A percentile compares a stretch with the other conserved stretches of the same genome.
phyloP scores from a whole-genome alignment of 2,113 vertebrate genomes.

The Edolisoma coerulescens region DNA sequence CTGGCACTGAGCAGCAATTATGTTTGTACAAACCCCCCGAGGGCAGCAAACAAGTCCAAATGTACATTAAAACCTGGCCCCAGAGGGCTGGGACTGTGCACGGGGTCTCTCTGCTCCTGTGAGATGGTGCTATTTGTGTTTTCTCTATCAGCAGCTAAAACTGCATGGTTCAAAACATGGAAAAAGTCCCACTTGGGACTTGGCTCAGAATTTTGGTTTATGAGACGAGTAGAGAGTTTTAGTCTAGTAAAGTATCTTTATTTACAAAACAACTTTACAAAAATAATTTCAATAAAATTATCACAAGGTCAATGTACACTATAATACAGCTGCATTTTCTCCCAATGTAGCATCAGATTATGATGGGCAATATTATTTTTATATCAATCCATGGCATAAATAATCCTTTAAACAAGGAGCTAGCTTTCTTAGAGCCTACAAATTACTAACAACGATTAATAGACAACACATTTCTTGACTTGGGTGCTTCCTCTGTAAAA shows the following conservation, averaged over 20 bases:
- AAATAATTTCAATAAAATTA: constrained; percentile 82
- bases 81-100: background rate
- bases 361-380: constrained; percentile 50
- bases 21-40: background rate
- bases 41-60: background rate
- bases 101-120: background rate
- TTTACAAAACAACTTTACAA: constrained; percentile 79
- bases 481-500: background rate
- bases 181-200: background rate
- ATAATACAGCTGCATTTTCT: constrained; percentile 69
- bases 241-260: constrained; percentile 71
- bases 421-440: constrained; percentile 48
- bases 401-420: constrained; percentile 39
- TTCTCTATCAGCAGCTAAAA: background rate
- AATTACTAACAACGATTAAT: constrained; percentile 2
- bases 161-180: background rate
- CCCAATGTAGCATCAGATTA: constrained; percentile 21
- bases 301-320: constrained; percentile 74
- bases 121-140: background rate
- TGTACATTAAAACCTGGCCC: background rate
- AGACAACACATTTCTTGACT: constrained; percentile 18
- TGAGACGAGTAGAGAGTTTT: background rate
- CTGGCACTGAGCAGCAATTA: background rate
- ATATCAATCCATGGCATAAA: constrained; percentile 57
- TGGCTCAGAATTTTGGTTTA: background rate